These are phyloP conservation scores for Boleophthalmus pectinirostris DNA, from an alignment of 2,113 vertebrate genomes.

Conservation along the genomic window DNA sequence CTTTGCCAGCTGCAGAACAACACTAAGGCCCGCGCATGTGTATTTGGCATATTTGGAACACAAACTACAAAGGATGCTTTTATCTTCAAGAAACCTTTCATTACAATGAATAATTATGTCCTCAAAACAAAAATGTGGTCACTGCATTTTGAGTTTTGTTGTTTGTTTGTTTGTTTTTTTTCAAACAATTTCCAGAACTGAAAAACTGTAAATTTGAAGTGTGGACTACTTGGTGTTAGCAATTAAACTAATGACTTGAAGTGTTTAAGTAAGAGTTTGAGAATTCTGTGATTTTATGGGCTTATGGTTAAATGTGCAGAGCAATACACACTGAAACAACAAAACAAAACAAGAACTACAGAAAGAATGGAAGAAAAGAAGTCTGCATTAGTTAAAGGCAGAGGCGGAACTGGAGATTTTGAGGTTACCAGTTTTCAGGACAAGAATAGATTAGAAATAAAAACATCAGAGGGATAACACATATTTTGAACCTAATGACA, in stretches of 20 bases:
- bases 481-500: background rate
- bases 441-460: no score
- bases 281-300: background rate
- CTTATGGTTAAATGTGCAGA: background rate
- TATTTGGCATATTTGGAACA: slow-evolving; percentile 14
- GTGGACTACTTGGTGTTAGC: background rate
- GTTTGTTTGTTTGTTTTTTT: background rate
- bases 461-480: background rate
- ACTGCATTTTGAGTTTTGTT: no score
- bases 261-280: no score
- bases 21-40: slow-evolving; percentile 1
- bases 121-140: background rate
- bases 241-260: background rate
- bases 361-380: background rate
- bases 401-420: background rate
- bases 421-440: background rate
- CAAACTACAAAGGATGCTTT: background rate
- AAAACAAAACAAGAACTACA: background rate
- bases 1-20: slow-evolving; percentile 12
- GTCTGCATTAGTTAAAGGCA: background rate
- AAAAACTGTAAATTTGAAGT: background rate
- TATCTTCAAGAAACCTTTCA: slow-evolving; percentile 12
- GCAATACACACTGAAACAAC: background rate
- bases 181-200: background rate
- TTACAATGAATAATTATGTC: slow-evolving; percentile 10